Percentiles rank a stretch among this genome's conserved stretches.
Evolutionary conservation across 2,113 vertebrate species (phyloP).

Genomic region (Danionella cerebrum): DNA sequence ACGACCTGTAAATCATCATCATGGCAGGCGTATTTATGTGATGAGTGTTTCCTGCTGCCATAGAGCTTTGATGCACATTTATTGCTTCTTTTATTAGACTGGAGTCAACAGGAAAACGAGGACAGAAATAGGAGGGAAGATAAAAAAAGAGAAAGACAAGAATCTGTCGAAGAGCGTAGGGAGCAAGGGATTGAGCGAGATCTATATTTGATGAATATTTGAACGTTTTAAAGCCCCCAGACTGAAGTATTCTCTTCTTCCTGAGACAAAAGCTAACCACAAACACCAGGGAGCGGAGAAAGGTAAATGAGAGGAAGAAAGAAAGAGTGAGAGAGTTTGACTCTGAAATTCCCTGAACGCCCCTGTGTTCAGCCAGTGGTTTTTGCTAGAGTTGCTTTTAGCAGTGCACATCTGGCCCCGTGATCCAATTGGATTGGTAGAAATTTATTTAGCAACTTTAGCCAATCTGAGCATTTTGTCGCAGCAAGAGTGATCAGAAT

Average conservation of each 20-base stretch:
- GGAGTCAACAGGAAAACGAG: background rate
- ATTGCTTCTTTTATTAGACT: constrained; percentile 20
- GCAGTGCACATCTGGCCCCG: constrained; percentile 29
- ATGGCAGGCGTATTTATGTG: background rate
- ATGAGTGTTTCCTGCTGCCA: background rate
- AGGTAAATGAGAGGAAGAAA: constrained; percentile 12
- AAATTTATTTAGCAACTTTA: background rate
- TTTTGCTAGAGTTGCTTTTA: constrained; percentile 22
- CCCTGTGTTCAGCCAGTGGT: constrained; percentile 7
- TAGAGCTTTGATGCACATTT: background rate
- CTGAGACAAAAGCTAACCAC: constrained; percentile 31
- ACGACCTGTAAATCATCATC: background rate
- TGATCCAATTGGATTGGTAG: constrained; percentile 14
- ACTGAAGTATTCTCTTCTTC: constrained; percentile 50
- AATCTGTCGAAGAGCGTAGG: constrained; percentile 28
- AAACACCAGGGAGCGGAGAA: constrained; percentile 25
- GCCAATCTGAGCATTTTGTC: constrained; percentile 19
- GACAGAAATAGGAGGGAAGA: background rate
- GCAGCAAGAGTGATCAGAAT: constrained; percentile 12
- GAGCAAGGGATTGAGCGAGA: constrained; percentile 53
- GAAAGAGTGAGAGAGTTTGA: constrained; percentile 1
- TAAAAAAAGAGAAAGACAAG: constrained; percentile 39
- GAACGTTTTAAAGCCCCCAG: constrained; percentile 55
- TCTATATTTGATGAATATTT: constrained; percentile 66
- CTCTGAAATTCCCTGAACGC: background rate